Conservation (phyloP, 2,888 invertebrate genomes). For the Macaria notata region DNA sequence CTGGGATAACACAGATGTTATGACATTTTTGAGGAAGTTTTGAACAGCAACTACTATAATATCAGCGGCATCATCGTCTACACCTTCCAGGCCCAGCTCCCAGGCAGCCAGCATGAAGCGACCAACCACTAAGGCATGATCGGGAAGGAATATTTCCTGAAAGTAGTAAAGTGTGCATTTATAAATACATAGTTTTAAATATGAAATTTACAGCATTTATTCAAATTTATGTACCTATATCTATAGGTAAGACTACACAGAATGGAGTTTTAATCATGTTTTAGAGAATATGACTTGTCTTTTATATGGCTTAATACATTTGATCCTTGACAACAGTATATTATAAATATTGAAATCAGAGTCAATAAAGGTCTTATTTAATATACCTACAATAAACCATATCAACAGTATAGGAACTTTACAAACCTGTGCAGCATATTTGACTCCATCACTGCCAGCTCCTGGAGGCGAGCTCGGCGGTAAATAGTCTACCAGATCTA, state of each 20-base stretch:
- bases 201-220: too few relatives aligned
- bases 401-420: background rate
- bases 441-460: slow-evolving; percentile 75
- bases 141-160: slow-evolving; percentile 91
- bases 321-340: too few relatives aligned
- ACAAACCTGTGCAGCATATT: slow-evolving; percentile 73
- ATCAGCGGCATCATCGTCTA: slow-evolving; percentile 91
- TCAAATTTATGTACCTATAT: too few relatives aligned
- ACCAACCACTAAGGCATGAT: slow-evolving; percentile 91
- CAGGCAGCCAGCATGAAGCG: slow-evolving; percentile 93
- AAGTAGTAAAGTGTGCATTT: slow-evolving; percentile 21
- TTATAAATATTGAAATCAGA: too few relatives aligned
- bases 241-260: too few relatives aligned
- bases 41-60: slow-evolving; percentile 90
- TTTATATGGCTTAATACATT: too few relatives aligned
- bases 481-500: slow-evolving; percentile 83
- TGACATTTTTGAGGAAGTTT: slow-evolving; percentile 90
- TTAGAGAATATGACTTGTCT: too few relatives aligned
- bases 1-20: slow-evolving; percentile 89
- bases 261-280: too few relatives aligned
- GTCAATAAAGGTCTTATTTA: too few relatives aligned
- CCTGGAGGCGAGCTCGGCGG: slow-evolving; percentile 79
- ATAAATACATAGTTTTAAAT: too few relatives aligned
- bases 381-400: too few relatives aligned
- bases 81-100: slow-evolving; percentile 93